A percentile compares a stretch with the other conserved stretches of the same genome.
Evolutionary conservation across 2,113 vertebrate genomes (phyloP).

Genomic region (Ceuthmochares aereus): DNA sequence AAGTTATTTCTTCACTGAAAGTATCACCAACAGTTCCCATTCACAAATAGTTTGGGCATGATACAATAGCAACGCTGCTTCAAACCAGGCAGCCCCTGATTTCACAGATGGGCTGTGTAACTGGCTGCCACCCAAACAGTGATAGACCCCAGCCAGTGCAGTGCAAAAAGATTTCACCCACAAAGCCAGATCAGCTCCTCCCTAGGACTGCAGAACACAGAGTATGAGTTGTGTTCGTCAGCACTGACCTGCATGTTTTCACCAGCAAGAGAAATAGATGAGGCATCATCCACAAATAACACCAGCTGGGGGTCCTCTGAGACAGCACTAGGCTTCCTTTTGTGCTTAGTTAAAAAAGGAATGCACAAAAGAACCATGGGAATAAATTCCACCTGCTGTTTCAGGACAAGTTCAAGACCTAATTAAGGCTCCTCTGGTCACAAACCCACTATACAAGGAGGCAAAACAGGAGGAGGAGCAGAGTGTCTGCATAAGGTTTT

Average conservation of each 20-base stretch:
- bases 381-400: conserved; percentile 31
- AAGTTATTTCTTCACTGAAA: background rate
- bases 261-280: background rate
- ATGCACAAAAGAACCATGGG: background rate
- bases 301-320: background rate
- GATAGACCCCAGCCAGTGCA: background rate
- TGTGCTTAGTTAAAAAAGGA: background rate
- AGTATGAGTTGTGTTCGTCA: background rate
- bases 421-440: background rate
- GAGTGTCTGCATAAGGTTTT: background rate
- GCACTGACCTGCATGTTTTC: background rate
- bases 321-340: background rate
- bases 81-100: background rate
- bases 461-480: conserved; percentile 3
- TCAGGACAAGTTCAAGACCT: background rate
- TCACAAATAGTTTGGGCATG: conserved; percentile 10
- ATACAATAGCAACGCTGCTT: background rate
- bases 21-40: background rate
- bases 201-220: background rate
- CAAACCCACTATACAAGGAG: background rate
- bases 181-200: background rate
- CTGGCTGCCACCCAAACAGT: background rate
- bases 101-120: background rate
- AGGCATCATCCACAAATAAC: background rate
- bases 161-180: background rate